Percentiles rank a stretch among this genome's conserved stretches.
These are phyloP conservation scores for Mastomys natalensis DNA, from an alignment of 2,113 vertebrate genomes.

Conservation along the genomic window DNA sequence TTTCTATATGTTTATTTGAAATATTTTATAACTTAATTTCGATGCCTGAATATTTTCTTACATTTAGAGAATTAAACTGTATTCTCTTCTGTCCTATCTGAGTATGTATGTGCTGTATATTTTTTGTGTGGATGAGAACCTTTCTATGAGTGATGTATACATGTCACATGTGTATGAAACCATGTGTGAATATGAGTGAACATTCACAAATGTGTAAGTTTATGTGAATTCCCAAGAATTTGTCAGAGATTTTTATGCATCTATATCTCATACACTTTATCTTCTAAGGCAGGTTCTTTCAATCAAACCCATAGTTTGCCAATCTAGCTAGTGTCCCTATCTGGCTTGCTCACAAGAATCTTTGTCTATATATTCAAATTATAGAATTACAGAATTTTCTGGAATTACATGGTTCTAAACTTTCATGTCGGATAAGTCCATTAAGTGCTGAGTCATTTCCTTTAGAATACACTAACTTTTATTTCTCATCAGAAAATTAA, in stretches of 20 bases:
- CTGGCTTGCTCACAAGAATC: too few species aligned
- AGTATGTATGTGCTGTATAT: not conserved
- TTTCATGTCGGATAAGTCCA: not conserved
- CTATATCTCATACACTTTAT: not conserved
- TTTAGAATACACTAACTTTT: not conserved
- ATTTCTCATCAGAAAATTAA: slow-evolving; percentile 28
- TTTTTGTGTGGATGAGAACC: not conserved
- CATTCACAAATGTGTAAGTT: too few species aligned
- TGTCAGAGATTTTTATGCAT: too few species aligned
- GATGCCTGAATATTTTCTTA: not conserved
- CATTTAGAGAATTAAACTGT: not conserved
- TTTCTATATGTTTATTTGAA: not conserved
- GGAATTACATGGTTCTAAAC: not conserved
- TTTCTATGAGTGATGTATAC: not conserved
- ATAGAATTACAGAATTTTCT: not conserved
- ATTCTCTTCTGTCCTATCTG: not conserved
- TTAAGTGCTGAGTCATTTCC: not conserved
- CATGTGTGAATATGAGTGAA: not conserved
- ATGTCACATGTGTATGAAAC: not conserved
- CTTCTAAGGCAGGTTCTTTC: not conserved
- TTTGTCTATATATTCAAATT: not conserved
- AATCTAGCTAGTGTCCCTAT: too few species aligned
- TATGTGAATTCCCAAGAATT: too few species aligned
- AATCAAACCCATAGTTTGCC: too few species aligned
- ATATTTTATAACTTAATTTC: not conserved